Conservation (phyloP, 2,113 vertebrate species). For the Pterocles orientalis region DNA sequence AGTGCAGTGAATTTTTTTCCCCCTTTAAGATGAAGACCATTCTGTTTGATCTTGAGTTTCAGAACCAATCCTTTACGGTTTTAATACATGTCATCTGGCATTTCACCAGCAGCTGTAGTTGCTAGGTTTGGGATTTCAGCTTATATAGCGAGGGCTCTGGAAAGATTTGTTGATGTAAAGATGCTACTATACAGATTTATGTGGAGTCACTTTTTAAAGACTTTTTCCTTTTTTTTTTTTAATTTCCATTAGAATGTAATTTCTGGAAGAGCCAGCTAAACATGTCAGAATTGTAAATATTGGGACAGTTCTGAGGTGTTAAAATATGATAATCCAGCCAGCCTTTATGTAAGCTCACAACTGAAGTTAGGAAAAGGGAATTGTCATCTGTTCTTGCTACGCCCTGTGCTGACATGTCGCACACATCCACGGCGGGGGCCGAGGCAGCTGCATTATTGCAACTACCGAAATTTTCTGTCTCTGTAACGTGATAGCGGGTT, state of each 20-base stretch:
- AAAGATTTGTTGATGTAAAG: background rate
- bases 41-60: conserved; percentile 50
- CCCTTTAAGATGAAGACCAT: background rate
- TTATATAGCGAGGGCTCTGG: background rate
- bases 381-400: background rate
- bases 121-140: conserved; percentile 7
- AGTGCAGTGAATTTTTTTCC: background rate
- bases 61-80: conserved; percentile 3
- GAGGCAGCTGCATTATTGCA: background rate
- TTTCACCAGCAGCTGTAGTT: conserved; percentile 25
- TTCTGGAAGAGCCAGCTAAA: background rate
- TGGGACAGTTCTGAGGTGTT: background rate
- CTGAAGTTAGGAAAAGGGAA: background rate
- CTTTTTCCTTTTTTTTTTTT: background rate
- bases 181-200: background rate
- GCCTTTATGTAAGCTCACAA: background rate
- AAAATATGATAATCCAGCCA: background rate
- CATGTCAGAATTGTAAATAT: background rate
- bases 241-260: background rate
- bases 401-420: background rate
- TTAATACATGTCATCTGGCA: conserved; percentile 19
- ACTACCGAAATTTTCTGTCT: background rate
- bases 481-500: background rate
- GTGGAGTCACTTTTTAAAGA: background rate
- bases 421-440: background rate